Conservation (phyloP, 2,113 vertebrate genomes). For the Astatoreochromis straeleni region DNA sequence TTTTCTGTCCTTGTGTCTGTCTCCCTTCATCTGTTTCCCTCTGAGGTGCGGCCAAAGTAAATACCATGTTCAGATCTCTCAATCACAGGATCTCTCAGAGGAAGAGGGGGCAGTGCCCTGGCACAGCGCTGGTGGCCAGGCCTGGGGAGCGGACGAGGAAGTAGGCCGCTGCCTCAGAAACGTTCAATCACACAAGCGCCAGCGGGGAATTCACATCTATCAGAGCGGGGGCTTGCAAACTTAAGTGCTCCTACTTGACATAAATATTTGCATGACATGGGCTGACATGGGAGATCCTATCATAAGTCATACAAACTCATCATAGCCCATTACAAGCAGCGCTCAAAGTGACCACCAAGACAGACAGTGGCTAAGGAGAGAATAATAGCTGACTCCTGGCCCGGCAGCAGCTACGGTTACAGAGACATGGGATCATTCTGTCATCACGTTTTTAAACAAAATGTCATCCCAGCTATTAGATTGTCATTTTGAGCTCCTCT, state of each 20-base stretch:
- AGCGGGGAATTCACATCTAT: constrained; percentile 61
- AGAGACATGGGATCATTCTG: constrained; percentile 65
- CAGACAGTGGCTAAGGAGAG: constrained; percentile 60
- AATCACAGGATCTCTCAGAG: constrained; percentile 70
- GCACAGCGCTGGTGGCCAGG: constrained; percentile 42
- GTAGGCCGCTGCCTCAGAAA: constrained; percentile 44
- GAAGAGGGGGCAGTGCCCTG: constrained; percentile 61
- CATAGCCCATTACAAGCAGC: constrained; percentile 51
- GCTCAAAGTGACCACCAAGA: constrained; percentile 54
- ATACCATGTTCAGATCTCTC: constrained; percentile 45
- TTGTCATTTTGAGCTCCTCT: constrained; percentile 67
- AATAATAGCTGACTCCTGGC: constrained; percentile 62
- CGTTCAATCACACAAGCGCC: constrained; percentile 39
- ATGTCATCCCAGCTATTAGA: constrained; percentile 70
- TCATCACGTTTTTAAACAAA: constrained; percentile 71
- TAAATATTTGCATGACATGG: constrained; percentile 70
- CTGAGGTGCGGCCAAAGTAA: constrained; percentile 57
- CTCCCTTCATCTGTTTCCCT: constrained; percentile 23
- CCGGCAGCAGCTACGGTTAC: constrained; percentile 59
- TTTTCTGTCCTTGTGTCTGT: constrained; percentile 2
- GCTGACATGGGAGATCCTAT: constrained; percentile 62
- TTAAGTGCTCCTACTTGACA: constrained; percentile 52
- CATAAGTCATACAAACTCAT: constrained; percentile 63
- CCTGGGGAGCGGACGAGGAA: constrained; percentile 47
- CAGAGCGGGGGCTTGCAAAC: constrained; percentile 34